These are phyloP conservation scores for Bos taurus DNA, from an alignment of 2,113 vertebrate species.

Conservation along the genomic window ARS-UCD2.0 NC_037339.1:50200501-50201000, in stretches of 20 bases:
- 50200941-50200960: neutral
- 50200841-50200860: neutral
- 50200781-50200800: neutral
- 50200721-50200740: neutral
- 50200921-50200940: neutral
- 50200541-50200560: neutral
- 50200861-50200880: slow-evolving; percentile 30
- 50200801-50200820: slow-evolving; percentile 42
- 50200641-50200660: neutral
- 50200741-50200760: slow-evolving; percentile 5
- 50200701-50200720: neutral
- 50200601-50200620: neutral
- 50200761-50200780: neutral
- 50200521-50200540: neutral
- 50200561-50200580: neutral
- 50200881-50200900: slow-evolving; percentile 32
- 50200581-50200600: neutral
- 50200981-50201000: neutral
- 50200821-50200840: slow-evolving; percentile 23
- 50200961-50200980: neutral
- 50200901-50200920: slow-evolving; percentile 56
- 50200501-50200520: slow-evolving; percentile 37
- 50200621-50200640: neutral
- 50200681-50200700: neutral
- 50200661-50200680: neutral